These are phyloP conservation scores for Lycophotia porphyrea DNA, from an alignment of 2,888 invertebrate species.

Conservation along the genomic window DNA sequence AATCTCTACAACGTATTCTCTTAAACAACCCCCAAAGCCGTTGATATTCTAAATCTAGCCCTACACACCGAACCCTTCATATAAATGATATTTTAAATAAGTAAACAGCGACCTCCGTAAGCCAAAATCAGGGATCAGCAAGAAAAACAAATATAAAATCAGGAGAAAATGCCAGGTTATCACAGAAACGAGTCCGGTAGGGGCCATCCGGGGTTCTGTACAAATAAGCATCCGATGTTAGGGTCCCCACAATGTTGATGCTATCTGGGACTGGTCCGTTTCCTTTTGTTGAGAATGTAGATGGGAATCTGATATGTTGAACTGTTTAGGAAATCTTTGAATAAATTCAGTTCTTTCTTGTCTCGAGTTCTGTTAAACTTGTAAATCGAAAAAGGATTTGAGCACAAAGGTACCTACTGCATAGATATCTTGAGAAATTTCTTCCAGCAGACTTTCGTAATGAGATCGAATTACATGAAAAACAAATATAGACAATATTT, in stretches of 20 bases:
- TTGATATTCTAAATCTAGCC: slow-evolving; percentile 26
- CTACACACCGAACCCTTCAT: slow-evolving; percentile 2
- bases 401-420: background rate
- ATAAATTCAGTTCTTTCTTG: background rate
- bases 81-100: slow-evolving; percentile 72
- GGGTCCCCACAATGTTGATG: slow-evolving; percentile 42
- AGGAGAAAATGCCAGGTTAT: slow-evolving; percentile 72
- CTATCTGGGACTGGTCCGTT: slow-evolving; percentile 45
- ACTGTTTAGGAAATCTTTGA: slow-evolving; percentile 15
- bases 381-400: background rate
- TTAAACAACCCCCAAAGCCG: slow-evolving; percentile 16
- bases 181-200: slow-evolving; percentile 69
- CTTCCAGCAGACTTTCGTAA: background rate
- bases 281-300: slow-evolving; percentile 37
- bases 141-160: slow-evolving; percentile 73
- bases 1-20: slow-evolving; percentile 28
- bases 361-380: background rate
- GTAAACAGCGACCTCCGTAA: slow-evolving; percentile 57
- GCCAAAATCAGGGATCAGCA: slow-evolving; percentile 40
- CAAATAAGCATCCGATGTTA: slow-evolving; percentile 68
- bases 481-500: background rate
- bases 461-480: background rate
- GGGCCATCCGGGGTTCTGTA: slow-evolving; percentile 65
- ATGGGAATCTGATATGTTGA: slow-evolving; percentile 30
- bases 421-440: background rate